phyloP scores from a whole-genome alignment of 1,140 invertebrate genomes.

The Zaprionus ghesquierei region DNA sequence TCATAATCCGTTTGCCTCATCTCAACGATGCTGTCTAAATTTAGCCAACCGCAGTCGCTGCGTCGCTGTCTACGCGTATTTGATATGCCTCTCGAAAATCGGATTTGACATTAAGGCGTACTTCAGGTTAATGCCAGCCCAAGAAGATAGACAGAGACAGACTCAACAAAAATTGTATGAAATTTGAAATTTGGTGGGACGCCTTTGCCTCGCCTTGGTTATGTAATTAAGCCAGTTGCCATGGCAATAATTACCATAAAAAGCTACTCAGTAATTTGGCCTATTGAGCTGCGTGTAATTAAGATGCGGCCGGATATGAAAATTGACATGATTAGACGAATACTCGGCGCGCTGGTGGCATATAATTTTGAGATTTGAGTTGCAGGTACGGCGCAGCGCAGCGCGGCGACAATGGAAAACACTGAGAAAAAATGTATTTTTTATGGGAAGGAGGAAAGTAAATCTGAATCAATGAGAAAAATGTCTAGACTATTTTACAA shows the following conservation, averaged over 20 bases:
- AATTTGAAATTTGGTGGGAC: slow-evolving; percentile 20
- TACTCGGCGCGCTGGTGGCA: slow-evolving; percentile 26
- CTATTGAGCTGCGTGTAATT: slow-evolving; percentile 42
- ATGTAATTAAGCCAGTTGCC: slow-evolving; percentile 70
- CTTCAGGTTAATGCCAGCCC: slow-evolving; percentile 33
- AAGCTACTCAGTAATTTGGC: slow-evolving; percentile 65
- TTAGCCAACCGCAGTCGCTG: slow-evolving; percentile 12
- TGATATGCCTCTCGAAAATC: slow-evolving; percentile 39
- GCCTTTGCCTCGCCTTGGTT: slow-evolving; percentile 36
- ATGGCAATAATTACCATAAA: slow-evolving; percentile 62
- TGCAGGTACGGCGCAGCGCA: slow-evolving; percentile 35
- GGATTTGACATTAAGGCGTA: slow-evolving; percentile 65
- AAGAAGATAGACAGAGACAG: background rate
- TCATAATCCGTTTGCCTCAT: slow-evolving; percentile 26
- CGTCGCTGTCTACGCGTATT: slow-evolving; percentile 1
- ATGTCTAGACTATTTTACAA: too few relatives aligned
- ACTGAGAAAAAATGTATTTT: background rate
- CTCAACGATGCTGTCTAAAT: slow-evolving; percentile 10
- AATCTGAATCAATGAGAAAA: too few relatives aligned
- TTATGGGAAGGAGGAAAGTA: background rate
- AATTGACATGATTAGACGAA: slow-evolving; percentile 47
- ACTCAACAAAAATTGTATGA: slow-evolving; percentile 36
- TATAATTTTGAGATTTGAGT: slow-evolving; percentile 16
- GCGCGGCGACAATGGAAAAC: background rate
- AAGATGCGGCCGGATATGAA: slow-evolving; percentile 58